phyloP scores from a whole-genome alignment of 2,797 vertebrate species.

The Acridotheres tristis region DNA sequence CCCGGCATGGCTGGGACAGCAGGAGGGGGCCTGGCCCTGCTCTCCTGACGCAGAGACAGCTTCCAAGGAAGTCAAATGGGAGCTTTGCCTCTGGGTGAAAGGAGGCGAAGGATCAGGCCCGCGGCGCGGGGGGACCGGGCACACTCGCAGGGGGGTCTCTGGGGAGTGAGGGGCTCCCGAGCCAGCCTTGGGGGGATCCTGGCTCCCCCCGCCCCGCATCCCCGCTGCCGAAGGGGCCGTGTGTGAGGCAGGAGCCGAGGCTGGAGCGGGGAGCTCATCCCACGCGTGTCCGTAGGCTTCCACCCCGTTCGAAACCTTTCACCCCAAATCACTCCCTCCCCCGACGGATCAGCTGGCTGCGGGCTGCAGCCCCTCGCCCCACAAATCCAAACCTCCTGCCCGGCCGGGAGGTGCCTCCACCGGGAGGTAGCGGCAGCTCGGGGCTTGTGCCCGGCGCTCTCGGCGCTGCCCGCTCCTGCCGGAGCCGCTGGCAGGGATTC shows the following conservation, averaged over 20 bases:
- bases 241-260: neutral
- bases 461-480: neutral
- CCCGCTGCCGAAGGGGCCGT: neutral
- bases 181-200: neutral
- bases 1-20: slow-evolving; percentile 38
- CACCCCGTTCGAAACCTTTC: neutral
- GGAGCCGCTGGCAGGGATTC: neutral
- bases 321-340: neutral
- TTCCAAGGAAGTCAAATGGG: slow-evolving; percentile 65
- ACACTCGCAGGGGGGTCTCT: neutral
- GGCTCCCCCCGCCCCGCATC: neutral
- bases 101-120: slow-evolving; percentile 64
- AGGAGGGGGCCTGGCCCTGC: slow-evolving; percentile 58
- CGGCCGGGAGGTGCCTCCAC: neutral
- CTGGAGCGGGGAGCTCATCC: neutral
- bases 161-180: neutral
- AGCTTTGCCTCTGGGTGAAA: slow-evolving; percentile 63
- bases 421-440: neutral
- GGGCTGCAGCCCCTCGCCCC: neutral
- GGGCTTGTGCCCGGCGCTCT: neutral
- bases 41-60: slow-evolving; percentile 61
- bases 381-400: neutral
- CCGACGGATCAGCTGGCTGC: neutral
- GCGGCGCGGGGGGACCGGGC: neutral
- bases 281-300: neutral